Evolutionary conservation across 2,797 vertebrate species (phyloP), one percentile per base, ranked within the genome.

Genomic region (Iguana delicatissima): DNA sequence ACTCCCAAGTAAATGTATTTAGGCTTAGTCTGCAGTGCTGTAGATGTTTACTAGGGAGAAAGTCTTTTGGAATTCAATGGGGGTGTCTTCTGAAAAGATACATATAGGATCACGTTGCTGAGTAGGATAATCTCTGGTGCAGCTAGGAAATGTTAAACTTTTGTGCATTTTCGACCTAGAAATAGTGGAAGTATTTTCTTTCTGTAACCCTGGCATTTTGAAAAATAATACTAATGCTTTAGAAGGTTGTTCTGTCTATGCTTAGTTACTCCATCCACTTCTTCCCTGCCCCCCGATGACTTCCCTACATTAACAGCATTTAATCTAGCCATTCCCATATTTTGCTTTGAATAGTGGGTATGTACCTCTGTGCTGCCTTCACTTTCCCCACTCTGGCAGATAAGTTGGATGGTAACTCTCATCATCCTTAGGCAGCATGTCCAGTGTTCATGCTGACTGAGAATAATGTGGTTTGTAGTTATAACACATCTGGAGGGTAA

Each of bases 181-280:
- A 94, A 93, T 64, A 77, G 82, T 87, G 84, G 86, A 85, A 92
- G 50, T 91, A 57, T 93, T 95, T 93, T 94, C 86, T 91, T 90
- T 92, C 85, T 92, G 83, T 38, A 18, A 81, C 6, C 84, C 88
- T 83, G 52, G 80, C 13, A 22, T 76, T 74, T 76, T 89, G 10
- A 38, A 81, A n/a, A 73, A 18, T 3, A 38, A 14, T 0, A 74
- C 32, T 59, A 80, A 69, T 80, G 55, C 24, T 80, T 59, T 46
- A 13, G 59, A 46, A 57, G 55, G 20, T 57, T 24, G 9, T 81
- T 81, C 50, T 38, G n/a, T 29, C 35, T 82, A 1, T 35, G 6
- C 32, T 69, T 59, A 24, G 35, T 18, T 73, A 55, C n/a, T 86
- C 69, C 3, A 6, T 67, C 64, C 8, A 6, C 22, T 8, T 42